Percentiles rank a stretch among this genome's conserved stretches.
Conservation (phyloP, 1,140 invertebrate species). For the Drosophila prosaltans region DNA sequence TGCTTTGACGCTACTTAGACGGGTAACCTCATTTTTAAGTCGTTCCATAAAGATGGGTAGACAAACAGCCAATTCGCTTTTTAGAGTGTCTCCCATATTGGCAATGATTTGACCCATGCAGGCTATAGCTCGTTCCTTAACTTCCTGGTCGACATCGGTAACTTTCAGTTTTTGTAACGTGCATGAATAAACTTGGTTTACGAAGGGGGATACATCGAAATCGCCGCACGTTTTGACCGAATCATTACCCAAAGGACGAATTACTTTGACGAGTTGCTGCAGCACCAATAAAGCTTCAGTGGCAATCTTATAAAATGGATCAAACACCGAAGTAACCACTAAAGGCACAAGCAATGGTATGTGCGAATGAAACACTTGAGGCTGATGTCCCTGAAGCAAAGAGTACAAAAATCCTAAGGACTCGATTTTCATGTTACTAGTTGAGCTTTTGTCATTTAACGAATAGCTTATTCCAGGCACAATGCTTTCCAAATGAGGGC, state of each 20-base stretch:
- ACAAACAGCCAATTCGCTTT: constrained; percentile 91
- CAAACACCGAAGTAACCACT: constrained; percentile 93
- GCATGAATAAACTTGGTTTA: constrained; percentile 92
- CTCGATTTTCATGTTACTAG: constrained; percentile 99
- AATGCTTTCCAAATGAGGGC: constrained; percentile 92
- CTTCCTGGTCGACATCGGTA: constrained; percentile 99
- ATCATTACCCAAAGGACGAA: constrained; percentile 90
- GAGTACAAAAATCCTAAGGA: constrained; percentile 96
- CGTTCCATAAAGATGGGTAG: constrained; percentile 97
- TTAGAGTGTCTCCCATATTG: constrained; percentile 92
- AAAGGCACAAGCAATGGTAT: constrained; percentile 93
- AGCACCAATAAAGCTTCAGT: constrained; percentile 96
- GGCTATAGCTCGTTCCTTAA: constrained; percentile 98
- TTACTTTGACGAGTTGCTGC: constrained; percentile 97
- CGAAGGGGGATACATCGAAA: constrained; percentile 92
- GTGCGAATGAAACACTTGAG: constrained; percentile 90
- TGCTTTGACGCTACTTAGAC: constrained; percentile 97
- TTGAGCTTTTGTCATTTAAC: constrained; percentile 96
- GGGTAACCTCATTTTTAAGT: constrained; percentile 97
- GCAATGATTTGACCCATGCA: constrained; percentile 98
- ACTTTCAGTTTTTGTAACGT: constrained; percentile 94
- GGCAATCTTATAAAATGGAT: constrained; percentile 99
- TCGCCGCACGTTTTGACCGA: constrained; percentile 62
- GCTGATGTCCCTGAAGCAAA: constrained; percentile 92
- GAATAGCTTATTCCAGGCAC: constrained; percentile 96